Evolutionary conservation across 2,888 invertebrate genomes (phyloP).

Genomic region (Oscheius myriophilus): DNA sequence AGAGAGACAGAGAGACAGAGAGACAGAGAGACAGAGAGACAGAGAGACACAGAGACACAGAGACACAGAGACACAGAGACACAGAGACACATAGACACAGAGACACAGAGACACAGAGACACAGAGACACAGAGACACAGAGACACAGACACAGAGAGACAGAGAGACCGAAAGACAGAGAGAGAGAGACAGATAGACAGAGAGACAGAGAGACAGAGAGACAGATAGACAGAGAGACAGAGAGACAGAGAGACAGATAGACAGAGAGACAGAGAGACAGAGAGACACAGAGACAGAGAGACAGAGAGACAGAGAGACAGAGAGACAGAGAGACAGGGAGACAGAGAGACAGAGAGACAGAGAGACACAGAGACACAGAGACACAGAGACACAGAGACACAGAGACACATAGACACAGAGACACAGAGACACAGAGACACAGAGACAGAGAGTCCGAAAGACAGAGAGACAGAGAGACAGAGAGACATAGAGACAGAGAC

Average conservation of each 20-base stretch:
- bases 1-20: not conserved
- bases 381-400: not conserved
- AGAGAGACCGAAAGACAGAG: constrained; percentile 32
- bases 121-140: not conserved
- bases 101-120: no score
- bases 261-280: not conserved
- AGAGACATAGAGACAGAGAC: not conserved
- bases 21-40: not conserved
- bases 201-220: no score
- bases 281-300: not conserved
- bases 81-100: no score
- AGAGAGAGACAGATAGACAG: not conserved
- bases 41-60: no score
- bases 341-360: not conserved
- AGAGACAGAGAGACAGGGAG: not conserved
- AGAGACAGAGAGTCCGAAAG: not conserved
- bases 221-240: no score
- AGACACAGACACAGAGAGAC: no score
- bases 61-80: no score
- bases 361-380: no score
- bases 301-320: no score
- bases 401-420: not conserved
- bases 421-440: not conserved
- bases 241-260: not conserved
- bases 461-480: not conserved